These are phyloP conservation scores for Orcinus orca DNA, from an alignment of 2,113 vertebrate genomes.

Conservation along the genomic window DNA sequence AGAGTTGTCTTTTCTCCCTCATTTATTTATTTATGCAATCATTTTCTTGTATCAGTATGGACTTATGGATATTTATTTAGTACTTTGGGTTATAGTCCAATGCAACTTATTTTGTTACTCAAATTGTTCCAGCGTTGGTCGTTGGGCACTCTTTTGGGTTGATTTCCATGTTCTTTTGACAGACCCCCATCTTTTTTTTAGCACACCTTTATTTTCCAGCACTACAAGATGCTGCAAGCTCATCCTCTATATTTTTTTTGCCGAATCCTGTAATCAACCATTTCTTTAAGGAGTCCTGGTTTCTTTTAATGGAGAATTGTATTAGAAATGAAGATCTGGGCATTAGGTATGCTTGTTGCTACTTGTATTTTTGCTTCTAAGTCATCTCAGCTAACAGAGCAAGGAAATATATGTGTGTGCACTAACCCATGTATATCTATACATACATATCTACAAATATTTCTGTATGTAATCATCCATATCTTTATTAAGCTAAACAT, in stretches of 20 bases:
- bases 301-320: constrained; percentile 8
- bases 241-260: neutral
- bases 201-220: neutral
- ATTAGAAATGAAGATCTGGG: neutral
- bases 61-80: constrained; percentile 56
- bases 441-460: neutral
- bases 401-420: constrained; percentile 40
- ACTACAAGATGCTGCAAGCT: constrained; percentile 14
- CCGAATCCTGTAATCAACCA: neutral
- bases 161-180: neutral
- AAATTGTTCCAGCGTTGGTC: neutral
- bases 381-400: neutral
- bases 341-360: neutral
- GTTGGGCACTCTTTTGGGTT: neutral
- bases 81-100: constrained; percentile 23
- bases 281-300: neutral
- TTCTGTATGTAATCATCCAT: constrained; percentile 11
- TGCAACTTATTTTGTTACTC: constrained; percentile 22
- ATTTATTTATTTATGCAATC: constrained; percentile 37
- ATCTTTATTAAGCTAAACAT: constrained; percentile 22
- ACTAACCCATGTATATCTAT: neutral
- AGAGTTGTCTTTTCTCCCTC: constrained; percentile 23
- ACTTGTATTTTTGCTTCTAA: constrained; percentile 19
- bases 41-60: constrained; percentile 49
- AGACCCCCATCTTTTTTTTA: neutral